These are phyloP conservation scores for Styela plicata DNA, from an alignment of 23 tunicate species.

Conservation along the genomic window DNA sequence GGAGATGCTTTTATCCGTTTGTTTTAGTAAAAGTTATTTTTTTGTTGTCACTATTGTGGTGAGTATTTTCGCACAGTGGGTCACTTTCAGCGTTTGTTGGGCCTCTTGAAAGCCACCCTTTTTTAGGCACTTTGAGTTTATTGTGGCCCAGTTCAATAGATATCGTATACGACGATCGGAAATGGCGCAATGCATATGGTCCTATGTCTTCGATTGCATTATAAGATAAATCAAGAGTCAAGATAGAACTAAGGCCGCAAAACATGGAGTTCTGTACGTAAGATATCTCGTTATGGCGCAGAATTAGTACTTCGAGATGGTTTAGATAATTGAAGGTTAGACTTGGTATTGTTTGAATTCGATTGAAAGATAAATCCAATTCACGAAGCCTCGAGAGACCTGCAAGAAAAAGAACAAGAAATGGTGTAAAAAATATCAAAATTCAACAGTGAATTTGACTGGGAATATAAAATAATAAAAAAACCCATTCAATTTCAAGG, in stretches of 20 bases:
- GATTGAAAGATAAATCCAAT: conserved; percentile 61
- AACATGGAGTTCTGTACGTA: conserved; percentile 23
- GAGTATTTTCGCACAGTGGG: background rate
- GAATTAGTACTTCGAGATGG: conserved; percentile 21
- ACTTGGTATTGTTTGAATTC: conserved; percentile 33
- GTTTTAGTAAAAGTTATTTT: too few relatives aligned
- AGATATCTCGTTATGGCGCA: conserved; percentile 49
- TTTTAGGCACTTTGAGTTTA: conserved; percentile 35
- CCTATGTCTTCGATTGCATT: conserved; percentile 43
- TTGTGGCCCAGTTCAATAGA: conserved; percentile 43
- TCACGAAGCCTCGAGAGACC: conserved; percentile 38
- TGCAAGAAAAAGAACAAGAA: conserved; percentile 13
- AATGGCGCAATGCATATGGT: conserved; percentile 30
- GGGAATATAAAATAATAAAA: too few relatives aligned
- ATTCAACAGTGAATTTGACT: too few relatives aligned
- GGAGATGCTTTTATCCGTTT: too few relatives aligned
- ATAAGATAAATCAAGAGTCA: conserved; percentile 45
- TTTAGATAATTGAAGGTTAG: conserved; percentile 22
- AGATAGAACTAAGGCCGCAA: conserved; percentile 34
- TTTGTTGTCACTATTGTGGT: too few relatives aligned
- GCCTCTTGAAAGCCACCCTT: conserved; percentile 36
- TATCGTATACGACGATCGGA: conserved; percentile 26
- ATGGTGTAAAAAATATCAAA: too few relatives aligned
- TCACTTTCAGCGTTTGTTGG: background rate
- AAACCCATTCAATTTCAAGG: too few relatives aligned